These are phyloP conservation scores for Lottia scabra DNA, from an alignment of 2,888 invertebrate species.

Conservation along the genomic window DNA sequence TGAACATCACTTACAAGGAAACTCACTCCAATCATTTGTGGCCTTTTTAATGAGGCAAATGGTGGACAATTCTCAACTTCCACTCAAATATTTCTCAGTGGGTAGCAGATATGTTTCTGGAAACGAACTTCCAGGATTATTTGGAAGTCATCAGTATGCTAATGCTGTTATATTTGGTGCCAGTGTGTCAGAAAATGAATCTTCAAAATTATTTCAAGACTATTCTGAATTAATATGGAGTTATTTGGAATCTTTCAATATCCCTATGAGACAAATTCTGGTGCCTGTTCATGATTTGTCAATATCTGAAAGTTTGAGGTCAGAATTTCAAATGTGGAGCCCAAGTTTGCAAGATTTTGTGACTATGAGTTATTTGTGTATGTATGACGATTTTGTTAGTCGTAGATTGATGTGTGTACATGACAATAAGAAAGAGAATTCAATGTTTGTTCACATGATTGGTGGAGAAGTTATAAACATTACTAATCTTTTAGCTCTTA, in stretches of 20 bases:
- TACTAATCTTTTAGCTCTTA: not conserved
- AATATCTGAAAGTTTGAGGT: not conserved
- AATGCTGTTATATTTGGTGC: not conserved
- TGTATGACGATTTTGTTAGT: not conserved
- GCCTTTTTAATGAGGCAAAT: too few species aligned
- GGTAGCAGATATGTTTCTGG: not conserved
- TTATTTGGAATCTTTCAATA: not conserved
- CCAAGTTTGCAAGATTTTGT: not conserved
- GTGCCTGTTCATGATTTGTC: not conserved
- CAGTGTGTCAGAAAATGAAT: not conserved
- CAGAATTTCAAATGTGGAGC: not conserved
- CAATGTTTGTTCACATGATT: not conserved
- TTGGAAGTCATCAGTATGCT: not conserved
- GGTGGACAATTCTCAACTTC: not conserved
- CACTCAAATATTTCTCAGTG: not conserved
- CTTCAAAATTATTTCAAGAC: not conserved
- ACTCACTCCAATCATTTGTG: too few species aligned
- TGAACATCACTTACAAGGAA: too few species aligned
- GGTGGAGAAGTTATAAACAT: not conserved
- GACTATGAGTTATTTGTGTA: not conserved
- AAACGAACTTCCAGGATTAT: not conserved
- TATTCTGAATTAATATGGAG: not conserved
- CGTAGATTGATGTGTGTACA: not conserved
- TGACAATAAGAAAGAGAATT: not conserved
- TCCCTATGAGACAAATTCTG: not conserved